Evolutionary conservation across 2,113 vertebrate genomes (phyloP), one percentile per base, ranked within the genome.

Genomic region (Platycercus adscitus): DNA sequence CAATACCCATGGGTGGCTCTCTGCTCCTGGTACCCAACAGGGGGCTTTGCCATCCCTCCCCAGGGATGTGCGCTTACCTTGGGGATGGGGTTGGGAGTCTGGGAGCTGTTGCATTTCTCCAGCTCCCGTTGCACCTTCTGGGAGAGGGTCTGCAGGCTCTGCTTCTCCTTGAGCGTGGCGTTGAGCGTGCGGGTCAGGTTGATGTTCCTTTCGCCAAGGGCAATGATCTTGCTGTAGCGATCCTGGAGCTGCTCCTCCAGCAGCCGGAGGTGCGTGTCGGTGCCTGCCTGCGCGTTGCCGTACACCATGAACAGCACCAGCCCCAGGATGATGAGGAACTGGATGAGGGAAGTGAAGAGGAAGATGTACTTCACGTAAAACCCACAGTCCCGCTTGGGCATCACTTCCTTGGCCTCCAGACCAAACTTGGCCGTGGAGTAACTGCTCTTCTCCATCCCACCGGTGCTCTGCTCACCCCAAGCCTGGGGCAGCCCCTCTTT

Each of bases 281-380:
- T 98, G n/a, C 97, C 96, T 20, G 95, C 98, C 77, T 98, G 98
- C 0, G 98, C 98, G 29, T 99, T 99, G 17, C 99, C 99, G 0
- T 99, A 99, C 80, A 99, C 97, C 98, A 99, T 98, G 98, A 99
- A 99, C 4, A 99, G 98, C 94, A 99, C 99, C 58, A 99, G 96
- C 64, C 99, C 99, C 94, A 99, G 96, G 91, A 99, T 99, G 95
- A 99, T 99, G 69, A 99, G 98, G 12, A 99, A 98, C 50, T 99
- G 99, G 95, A 99, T 99, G 89, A 99, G 98, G 4, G 99, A 99
- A 39, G 98, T 98, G 72, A 99, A 99, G 52, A 99, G 98, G 97
- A 99, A 99, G 71, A 99, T 89, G 24, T 99, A 98, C 49, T 98
- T 99, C 79, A 99, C 20, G n/a, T 99, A 99, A 37, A 96, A 98